Evolutionary conservation across 37 sponge, comb jelly and placozoan genomes (phyloP), one percentile per base, ranked within the genome.

Genomic region (Oscarella lobularis): DNA sequence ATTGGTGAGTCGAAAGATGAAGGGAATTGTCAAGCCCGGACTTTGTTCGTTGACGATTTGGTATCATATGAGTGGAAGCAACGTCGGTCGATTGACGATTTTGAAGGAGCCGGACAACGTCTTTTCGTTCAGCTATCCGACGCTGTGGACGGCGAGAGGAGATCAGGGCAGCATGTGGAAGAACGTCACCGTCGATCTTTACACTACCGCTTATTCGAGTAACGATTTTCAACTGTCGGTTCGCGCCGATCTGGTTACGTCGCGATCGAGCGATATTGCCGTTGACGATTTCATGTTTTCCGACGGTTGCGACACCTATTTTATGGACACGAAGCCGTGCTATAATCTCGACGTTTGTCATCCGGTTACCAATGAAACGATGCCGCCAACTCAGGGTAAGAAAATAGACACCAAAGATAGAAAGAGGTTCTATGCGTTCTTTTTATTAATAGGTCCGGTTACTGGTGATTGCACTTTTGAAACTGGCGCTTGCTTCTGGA

Each of bases 231-330:
- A 9, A 20, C 14, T 48, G 14, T 27, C 60, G 14, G 20, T 48
- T 20, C 14, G 20, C 14, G 76, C 76, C 9, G 39, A 35, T 29
- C 39, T 75, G 20, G 66, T 40, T 29, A 14, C 36, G 29, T 71
- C 73, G 1, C 37, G 9, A 39, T 38, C 66, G 2, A 73, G 81
- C 31, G 71, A 80, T 39, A 66, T 80, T 29, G 81, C 81, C 20
- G 48, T 80, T 30, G 81, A 80, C 67, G 81, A 80, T 67, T 31
- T 80, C 3, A 35, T 36, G 36, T 80, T 80, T 48, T 48, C 60
- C 20, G 9, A 9, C 14, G 60, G 60, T 20, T 48, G 60, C 20
- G 20, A 9, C 20, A 9, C 60, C 20, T 48, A 48, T 48, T 48
- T 48, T 48, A 20, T 48, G 20, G 60, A 48, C 20, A 48, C 60